Evolutionary conservation across 2,888 invertebrate species (phyloP), one percentile per base, ranked within the genome.

Genomic region (Zonitis immaculata): DNA sequence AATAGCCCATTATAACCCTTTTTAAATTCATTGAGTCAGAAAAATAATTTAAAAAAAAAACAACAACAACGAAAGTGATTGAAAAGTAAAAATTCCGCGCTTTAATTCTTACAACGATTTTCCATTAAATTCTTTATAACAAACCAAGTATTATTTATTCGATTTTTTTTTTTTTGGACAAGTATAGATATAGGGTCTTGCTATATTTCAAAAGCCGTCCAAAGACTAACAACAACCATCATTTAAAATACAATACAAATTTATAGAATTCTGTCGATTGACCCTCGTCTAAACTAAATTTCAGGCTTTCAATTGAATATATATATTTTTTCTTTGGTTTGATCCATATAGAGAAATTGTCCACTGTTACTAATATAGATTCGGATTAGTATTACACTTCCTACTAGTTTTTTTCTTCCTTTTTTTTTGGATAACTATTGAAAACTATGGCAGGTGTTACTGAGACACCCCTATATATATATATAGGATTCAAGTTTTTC

Each of bases 371-470:
- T 14, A 6, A 14, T 32, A 32, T n/a, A 28, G n/a, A 28, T 28
- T 7, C 14, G 14, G 35, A 35, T 35, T 35, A 35, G 16, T 35
- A 16, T 35, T 35, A 18, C 35, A 35, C 35, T 35, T 35, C 35
- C 35, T 35, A 35, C 18, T 35, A 18, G 16, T 3, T 32, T 32
- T 8, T 8, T 3, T 32, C 14, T 16, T 35, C 16, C 7, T 35
- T 1, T 9, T 3, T 27, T 2, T 9, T 6, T 1, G 7, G 2
- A 16, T 16, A 4, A 35, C 35, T 35, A 35, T 35, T 35, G 16
- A 52, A 39, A 54, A 39, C 50, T 54, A 47, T 39, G 50, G 54
- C 54, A 54, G 54, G 54, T 54, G 54, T 54, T 51, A 43, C 47
- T 51, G 48, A 48, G 48, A 44, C 47, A 54, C 47, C 54, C 54